These are phyloP conservation scores for Meteorus colon DNA, from an alignment of 2,888 invertebrate species.

Conservation along the genomic window DNA sequence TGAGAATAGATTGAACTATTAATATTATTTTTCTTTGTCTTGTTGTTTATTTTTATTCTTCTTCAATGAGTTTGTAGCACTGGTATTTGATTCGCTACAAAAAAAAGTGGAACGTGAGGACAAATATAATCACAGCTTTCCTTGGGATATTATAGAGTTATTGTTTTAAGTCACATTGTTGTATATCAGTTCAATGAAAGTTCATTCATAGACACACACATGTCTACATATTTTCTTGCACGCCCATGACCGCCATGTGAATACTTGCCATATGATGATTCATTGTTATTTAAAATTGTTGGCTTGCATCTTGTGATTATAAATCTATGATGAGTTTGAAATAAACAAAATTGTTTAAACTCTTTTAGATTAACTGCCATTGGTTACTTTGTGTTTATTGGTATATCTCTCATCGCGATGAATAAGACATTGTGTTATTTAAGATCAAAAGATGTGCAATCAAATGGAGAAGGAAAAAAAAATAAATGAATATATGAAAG, in stretches of 20 bases:
- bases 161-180: slow-evolving; percentile 11
- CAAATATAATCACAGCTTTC: slow-evolving; percentile 22
- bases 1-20: background rate
- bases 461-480: background rate
- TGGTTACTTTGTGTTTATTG: background rate
- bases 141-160: background rate
- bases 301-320: background rate
- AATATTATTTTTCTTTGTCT: background rate
- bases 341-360: background rate
- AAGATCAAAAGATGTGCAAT: background rate
- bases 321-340: background rate
- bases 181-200: slow-evolving; percentile 12
- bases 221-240: background rate
- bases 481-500: background rate
- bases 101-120: slow-evolving; percentile 32
- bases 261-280: background rate
- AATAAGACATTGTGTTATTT: background rate
- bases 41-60: background rate
- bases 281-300: slow-evolving; percentile 10
- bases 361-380: background rate
- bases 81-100: background rate
- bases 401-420: background rate
- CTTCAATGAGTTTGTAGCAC: background rate
- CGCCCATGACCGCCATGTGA: background rate
- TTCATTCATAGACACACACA: background rate